These are phyloP conservation scores for Petrocephalus microphthalmus DNA, from an alignment of 2,113 vertebrate species.

Conservation along the genomic window DNA sequence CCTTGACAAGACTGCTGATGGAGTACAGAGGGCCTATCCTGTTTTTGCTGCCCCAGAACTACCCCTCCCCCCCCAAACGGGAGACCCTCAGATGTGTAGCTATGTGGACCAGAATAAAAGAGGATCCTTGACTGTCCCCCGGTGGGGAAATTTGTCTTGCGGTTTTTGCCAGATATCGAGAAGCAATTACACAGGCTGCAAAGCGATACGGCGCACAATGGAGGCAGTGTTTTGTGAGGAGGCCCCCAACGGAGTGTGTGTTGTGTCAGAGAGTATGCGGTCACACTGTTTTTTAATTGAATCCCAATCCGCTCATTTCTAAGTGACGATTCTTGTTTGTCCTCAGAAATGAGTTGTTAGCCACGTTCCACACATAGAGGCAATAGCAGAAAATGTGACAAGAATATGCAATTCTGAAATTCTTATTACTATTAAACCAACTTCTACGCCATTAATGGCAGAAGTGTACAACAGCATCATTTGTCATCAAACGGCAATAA, in stretches of 20 bases:
- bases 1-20: not conserved
- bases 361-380: not conserved
- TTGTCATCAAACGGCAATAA: not conserved
- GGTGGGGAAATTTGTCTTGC: slow-evolving; percentile 31
- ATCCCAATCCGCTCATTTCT: not conserved
- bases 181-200: slow-evolving; percentile 26
- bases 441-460: not conserved
- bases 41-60: slow-evolving; percentile 35
- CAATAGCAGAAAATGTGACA: not conserved
- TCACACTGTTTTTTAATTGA: not conserved
- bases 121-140: slow-evolving; percentile 36
- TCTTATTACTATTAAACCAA: not conserved
- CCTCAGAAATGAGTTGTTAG: not conserved
- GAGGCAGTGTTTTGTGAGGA: not conserved
- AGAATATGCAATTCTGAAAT: not conserved
- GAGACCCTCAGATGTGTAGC: slow-evolving; percentile 36
- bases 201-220: not conserved
- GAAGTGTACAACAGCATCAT: not conserved
- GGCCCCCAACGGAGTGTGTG: not conserved
- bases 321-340: not conserved
- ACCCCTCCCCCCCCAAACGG: slow-evolving; percentile 11
- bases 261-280: not conserved
- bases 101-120: slow-evolving; percentile 33
- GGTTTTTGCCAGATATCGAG: slow-evolving; percentile 21
- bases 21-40: slow-evolving; percentile 20